Base-by-base conservation (phyloP, 23 tunicate genomes). In the Ascidia mentula region DNA sequence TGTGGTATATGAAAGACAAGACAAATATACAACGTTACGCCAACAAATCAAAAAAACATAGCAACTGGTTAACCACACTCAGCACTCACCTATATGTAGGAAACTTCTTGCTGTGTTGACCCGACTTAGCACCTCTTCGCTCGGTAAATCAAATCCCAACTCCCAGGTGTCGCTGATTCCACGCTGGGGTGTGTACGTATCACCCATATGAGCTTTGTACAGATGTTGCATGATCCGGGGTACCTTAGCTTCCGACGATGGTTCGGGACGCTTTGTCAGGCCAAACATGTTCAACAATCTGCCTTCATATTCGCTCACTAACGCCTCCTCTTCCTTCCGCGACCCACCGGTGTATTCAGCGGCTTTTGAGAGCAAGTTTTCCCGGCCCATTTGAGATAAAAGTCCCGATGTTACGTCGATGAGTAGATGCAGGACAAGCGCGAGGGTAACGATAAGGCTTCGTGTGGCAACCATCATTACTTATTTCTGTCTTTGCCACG, bases 201-300 rank as follows among this genome's bases (percentile, higher is more conserved):
- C 89, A 6, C 93, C 98, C 98, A 88, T 84, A 45, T 93, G 98
- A 1, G 98, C 87, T 72, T 88, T 88, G 59, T 93, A 93, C 72
- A 93, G 61, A 61, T 93, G 98, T 89, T 93, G 93, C 98, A 93
- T 93, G 9, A 93, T 78, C 24, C 88, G 72, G 0, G 98, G 94
- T 31, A 86, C 72, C 5, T 82, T 89, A 18, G 69, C 40, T 77
- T 84, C 84, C 4, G 78, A 59, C 30, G 34, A 26, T 0, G 94
- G 98, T 6, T 69, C 88, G 24, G 98, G 98, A 0, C 93, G 77
- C 18, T 85, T 80, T n/a, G 73, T 88, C 32, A 93, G 85, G 20
- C 93, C 93, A 59, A 93, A 88, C 89, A 93, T 80, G 8, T 93
- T 79, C 38, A 93, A 71, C 31, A 93, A 60, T 32, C 76, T 80